Conservation (phyloP, 2,797 vertebrate species). For the Pyrocephalus nanus region DNA sequence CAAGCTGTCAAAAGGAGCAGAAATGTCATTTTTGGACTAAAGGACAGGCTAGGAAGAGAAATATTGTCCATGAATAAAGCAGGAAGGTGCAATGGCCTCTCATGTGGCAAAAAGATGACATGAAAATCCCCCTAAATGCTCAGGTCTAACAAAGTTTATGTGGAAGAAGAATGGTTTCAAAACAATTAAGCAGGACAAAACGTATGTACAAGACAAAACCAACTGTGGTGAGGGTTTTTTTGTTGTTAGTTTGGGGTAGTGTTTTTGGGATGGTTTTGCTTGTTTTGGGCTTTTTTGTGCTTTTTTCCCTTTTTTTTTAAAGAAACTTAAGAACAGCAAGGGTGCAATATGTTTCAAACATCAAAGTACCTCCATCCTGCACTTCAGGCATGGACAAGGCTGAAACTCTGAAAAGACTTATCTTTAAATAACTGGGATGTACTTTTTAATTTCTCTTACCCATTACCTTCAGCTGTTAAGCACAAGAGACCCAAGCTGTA, state of each 20-base stretch:
- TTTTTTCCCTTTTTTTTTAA: not conserved
- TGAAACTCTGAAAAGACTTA: not conserved
- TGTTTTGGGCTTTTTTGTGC: accelerated
- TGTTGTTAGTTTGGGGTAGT: not conserved
- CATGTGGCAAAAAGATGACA: not conserved
- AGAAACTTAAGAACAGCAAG: not conserved
- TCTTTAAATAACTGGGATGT: not conserved
- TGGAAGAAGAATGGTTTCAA: not conserved
- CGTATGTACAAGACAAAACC: accelerated
- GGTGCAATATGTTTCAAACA: not conserved
- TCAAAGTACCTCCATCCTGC: not conserved
- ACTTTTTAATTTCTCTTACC: not conserved
- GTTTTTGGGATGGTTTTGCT: not conserved
- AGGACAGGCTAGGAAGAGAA: not conserved
- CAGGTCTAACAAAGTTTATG: not conserved
- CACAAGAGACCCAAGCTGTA: not conserved
- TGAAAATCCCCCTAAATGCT: not conserved
- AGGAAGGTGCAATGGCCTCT: not conserved
- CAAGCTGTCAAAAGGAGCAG: not conserved
- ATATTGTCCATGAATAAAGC: not conserved
- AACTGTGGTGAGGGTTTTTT: not conserved
- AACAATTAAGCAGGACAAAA: not conserved
- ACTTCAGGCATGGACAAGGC: not conserved
- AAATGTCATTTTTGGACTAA: not conserved
- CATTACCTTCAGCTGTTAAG: not conserved